phyloP scores from a whole-genome alignment of 2,113 vertebrate genomes.

The Chloebia gouldiae region DNA sequence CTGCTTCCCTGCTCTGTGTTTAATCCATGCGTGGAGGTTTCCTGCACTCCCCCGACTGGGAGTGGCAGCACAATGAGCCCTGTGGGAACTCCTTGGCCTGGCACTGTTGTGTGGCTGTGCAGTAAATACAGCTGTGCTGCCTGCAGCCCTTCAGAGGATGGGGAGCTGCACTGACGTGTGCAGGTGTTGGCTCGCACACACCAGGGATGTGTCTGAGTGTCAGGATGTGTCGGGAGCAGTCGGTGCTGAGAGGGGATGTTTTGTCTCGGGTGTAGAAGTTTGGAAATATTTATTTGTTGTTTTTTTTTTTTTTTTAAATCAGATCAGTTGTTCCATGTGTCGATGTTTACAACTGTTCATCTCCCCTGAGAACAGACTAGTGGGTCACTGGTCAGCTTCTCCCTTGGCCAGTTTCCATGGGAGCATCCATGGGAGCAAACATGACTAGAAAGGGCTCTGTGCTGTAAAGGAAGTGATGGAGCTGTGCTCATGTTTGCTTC shows the following conservation, averaged over 20 bases:
- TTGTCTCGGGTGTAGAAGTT: neutral
- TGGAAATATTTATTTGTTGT: neutral
- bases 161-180: neutral
- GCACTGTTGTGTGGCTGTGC: neutral
- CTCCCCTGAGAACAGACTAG: neutral
- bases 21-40: neutral
- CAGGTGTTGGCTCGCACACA: neutral
- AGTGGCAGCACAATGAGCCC: neutral
- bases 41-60: neutral
- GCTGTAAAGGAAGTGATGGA: neutral
- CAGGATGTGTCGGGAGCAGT: neutral
- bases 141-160: neutral
- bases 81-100: conserved; percentile 17
- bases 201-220: neutral
- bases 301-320: neutral
- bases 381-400: neutral
- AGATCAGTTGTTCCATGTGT: neutral
- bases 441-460: neutral
- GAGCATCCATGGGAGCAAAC: neutral
- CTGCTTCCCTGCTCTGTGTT: neutral
- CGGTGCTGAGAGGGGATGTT: neutral
- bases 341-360: neutral
- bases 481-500: neutral
- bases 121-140: conserved; percentile 38
- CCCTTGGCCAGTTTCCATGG: neutral